Base-by-base conservation (phyloP, 2,113 vertebrate genomes). In the Cochlearius cochlearius region DNA sequence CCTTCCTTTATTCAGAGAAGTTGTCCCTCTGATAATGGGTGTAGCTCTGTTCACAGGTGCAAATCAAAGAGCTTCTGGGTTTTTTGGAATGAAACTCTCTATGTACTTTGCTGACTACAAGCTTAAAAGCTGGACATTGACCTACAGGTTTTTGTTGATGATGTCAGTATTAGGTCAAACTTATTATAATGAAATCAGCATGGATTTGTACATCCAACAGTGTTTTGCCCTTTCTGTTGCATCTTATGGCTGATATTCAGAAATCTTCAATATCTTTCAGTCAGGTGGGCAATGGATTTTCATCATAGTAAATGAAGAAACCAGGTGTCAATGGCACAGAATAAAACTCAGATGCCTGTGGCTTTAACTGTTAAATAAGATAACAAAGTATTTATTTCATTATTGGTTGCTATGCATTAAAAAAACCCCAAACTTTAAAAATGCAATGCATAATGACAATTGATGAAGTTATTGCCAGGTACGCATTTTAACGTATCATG, bases 111-210 rank as follows among this genome's bases (percentile, higher is more conserved):
- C 53, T 84, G 62, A 50, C 49, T 72, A 10, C 39, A 91, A 76
- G 43, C 22, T 30, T 23, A 55, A 85, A 86, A 63, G 32, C 8
- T 60, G 56, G 20, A 63, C 76, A 78, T 15, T 30, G 29, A 52
- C 18, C 17, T 81, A 62, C 7, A 7, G 34, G 19, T 68, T 76
- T 78, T 60, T 49, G 4, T n/a, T 60, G 32, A 50, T 68, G 30
- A 52, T 81, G 18, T 92, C 77, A 39, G 8, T 53, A 53, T 74
- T 52, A 67, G 50, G 27, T 76, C 63, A 94, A 82, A 81, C 22
- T 58, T 86, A 76, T 39, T 75, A 68, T 58, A 90, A 97, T 81
- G 66, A 84, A 92, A 92, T 95, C 64, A 88, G 3, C 12, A 73
- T 84, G 29, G 7, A 74, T 90, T 86, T 83, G 22, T 64, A 60